phyloP scores from a whole-genome alignment of 2,888 invertebrate species.

The Mesorhabditis sp. region DNA sequence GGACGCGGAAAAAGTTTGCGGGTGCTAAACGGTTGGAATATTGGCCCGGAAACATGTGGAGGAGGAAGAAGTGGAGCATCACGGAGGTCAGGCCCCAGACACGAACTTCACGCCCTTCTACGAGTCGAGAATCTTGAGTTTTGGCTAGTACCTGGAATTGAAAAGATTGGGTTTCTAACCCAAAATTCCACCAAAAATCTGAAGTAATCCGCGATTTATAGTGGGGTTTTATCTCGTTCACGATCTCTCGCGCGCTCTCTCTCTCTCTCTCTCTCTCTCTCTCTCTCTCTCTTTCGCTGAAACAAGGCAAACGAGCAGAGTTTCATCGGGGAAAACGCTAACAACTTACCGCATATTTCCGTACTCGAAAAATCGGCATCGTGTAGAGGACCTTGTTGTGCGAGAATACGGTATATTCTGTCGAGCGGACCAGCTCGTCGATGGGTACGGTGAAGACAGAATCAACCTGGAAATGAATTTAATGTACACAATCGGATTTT shows the following conservation, averaged over 20 bases:
- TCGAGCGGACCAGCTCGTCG: not conserved
- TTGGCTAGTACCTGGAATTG: not conserved
- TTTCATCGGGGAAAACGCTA: too few relatives aligned
- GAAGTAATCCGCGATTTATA: not conserved
- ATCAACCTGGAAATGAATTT: not conserved
- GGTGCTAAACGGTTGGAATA: not conserved
- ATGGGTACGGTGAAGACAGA: not conserved
- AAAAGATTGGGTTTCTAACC: not conserved
- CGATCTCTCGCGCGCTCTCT: too few relatives aligned
- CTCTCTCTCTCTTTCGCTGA: too few relatives aligned
- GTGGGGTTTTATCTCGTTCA: too few relatives aligned
- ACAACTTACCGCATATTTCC: not conserved
- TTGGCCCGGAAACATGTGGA: not conserved
- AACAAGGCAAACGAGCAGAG: too few relatives aligned
- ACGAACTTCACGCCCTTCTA: not conserved
- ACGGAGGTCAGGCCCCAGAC: not conserved
- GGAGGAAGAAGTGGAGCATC: not conserved
- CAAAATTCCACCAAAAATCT: not conserved
- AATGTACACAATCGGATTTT: too few relatives aligned
- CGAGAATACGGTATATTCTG: not conserved
- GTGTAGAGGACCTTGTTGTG: not conserved
- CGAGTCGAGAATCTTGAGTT: not conserved
- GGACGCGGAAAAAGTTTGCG: too few relatives aligned
- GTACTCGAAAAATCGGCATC: slow-evolving; percentile 4
- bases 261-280: too few relatives aligned